Evolutionary conservation across 2,888 invertebrate species (phyloP).

Genomic region (Acholoe squamosa): DNA sequence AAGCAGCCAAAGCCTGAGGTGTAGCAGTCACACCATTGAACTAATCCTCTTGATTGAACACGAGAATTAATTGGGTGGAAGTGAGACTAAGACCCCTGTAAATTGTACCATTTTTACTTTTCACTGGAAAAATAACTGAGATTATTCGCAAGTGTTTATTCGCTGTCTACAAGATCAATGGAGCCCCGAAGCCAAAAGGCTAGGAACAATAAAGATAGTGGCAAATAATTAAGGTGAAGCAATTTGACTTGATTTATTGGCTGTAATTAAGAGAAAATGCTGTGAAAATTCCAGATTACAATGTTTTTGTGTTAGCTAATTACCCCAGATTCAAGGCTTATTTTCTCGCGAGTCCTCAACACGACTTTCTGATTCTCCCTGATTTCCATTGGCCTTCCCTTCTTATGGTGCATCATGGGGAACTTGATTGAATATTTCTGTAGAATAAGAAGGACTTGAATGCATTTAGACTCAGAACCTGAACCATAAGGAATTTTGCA

Average conservation of each 20-base stretch:
- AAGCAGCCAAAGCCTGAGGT: no score
- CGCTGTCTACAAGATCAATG: background rate
- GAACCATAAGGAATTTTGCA: no score
- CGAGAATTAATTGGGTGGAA: background rate
- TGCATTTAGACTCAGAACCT: no score
- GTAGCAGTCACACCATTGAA: background rate
- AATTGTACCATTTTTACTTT: background rate
- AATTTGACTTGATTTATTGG: background rate
- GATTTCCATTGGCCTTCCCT: background rate
- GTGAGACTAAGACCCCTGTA: conserved; percentile 12
- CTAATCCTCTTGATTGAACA: background rate
- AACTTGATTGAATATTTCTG: no score
- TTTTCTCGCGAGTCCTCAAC: background rate
- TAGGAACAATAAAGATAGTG: conserved; percentile 1
- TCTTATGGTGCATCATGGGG: no score
- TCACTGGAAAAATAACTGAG: background rate
- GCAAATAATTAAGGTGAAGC: background rate
- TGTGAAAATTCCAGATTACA: conserved; percentile 12
- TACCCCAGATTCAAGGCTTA: background rate
- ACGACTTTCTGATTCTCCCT: background rate
- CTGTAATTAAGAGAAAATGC: background rate
- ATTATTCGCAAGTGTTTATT: background rate
- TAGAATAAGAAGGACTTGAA: no score
- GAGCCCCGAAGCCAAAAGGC: background rate
- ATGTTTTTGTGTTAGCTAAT: background rate